Evolutionary conservation across 2,113 vertebrate species (phyloP).

Genomic region (Amphilophus citrinellus): DNA sequence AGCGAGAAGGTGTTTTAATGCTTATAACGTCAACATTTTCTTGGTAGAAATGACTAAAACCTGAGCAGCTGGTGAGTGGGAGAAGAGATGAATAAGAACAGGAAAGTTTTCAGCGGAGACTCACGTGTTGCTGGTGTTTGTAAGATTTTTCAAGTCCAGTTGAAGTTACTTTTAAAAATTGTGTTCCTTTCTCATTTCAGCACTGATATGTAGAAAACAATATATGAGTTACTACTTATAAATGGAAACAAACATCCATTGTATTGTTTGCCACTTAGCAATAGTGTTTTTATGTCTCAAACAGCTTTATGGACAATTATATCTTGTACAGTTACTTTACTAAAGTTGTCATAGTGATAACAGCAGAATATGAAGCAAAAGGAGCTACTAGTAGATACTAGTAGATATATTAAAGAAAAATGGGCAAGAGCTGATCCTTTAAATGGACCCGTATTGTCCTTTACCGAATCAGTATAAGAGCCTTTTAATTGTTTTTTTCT

Average conservation of each 20-base stretch:
- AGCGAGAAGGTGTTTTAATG: background rate
- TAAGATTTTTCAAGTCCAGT: background rate
- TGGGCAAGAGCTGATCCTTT: background rate
- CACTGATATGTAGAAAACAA: background rate
- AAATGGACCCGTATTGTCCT: background rate
- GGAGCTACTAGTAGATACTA: background rate
- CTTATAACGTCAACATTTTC: background rate
- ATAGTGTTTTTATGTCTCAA: background rate
- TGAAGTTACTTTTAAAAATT: conserved; percentile 3
- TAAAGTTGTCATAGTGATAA: background rate
- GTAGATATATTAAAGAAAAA: background rate
- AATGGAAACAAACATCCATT: background rate
- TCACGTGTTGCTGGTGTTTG: background rate
- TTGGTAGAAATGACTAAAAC: conserved; percentile 8
- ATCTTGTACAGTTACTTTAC: background rate
- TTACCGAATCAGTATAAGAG: background rate
- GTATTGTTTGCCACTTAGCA: background rate
- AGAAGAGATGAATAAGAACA: conserved; percentile 4
- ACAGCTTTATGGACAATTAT: background rate
- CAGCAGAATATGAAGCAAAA: background rate
- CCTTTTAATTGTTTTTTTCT: background rate
- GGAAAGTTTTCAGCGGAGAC: background rate
- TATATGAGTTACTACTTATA: background rate
- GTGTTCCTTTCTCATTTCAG: background rate
- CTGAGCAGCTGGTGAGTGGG: conserved; percentile 17